These are phyloP conservation scores for Bombyx mandarina DNA, from an alignment of 1,140 invertebrate species.

Conservation along the genomic window DNA sequence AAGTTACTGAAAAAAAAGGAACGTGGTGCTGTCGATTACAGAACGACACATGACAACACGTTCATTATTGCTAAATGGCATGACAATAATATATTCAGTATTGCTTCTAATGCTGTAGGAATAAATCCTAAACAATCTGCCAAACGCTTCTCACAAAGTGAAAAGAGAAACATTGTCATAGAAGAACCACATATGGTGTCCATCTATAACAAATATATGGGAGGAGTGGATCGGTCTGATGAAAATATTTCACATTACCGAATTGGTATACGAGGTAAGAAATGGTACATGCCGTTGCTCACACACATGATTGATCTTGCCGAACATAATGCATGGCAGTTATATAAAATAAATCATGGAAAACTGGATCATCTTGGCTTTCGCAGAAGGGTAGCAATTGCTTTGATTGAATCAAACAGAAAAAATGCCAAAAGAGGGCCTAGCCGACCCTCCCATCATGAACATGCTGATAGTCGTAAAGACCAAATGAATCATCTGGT, in stretches of 20 bases:
- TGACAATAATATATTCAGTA: slow-evolving; percentile 36
- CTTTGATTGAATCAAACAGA: too few species aligned
- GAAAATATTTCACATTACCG: slow-evolving; percentile 43
- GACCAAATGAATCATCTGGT: too few species aligned
- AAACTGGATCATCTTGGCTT: too few species aligned
- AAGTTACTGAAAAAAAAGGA: slow-evolving; percentile 38
- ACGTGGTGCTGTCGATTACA: slow-evolving; percentile 36
- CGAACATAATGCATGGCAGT: slow-evolving; percentile 33
- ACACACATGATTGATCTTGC: slow-evolving; percentile 32
- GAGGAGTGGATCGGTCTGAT: slow-evolving; percentile 46
- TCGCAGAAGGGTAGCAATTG: slow-evolving; percentile 33
- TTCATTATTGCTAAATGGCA: slow-evolving; percentile 35
- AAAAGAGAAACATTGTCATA: slow-evolving; percentile 43
- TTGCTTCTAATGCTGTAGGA: slow-evolving; percentile 35
- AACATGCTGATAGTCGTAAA: slow-evolving; percentile 45
- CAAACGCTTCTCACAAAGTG: slow-evolving; percentile 41
- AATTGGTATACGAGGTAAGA: slow-evolving; percentile 45
- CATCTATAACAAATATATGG: slow-evolving; percentile 46
- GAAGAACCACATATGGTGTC: slow-evolving; percentile 34
- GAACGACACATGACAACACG: slow-evolving; percentile 31
- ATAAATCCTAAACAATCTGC: slow-evolving; percentile 33
- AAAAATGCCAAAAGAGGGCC: too few species aligned
- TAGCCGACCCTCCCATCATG: too few species aligned
- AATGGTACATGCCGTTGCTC: slow-evolving; percentile 37
- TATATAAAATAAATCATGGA: too few species aligned